Evolutionary conservation across 2,797 vertebrate genomes (phyloP).

Genomic region (Tokudaia muenninki): DNA sequence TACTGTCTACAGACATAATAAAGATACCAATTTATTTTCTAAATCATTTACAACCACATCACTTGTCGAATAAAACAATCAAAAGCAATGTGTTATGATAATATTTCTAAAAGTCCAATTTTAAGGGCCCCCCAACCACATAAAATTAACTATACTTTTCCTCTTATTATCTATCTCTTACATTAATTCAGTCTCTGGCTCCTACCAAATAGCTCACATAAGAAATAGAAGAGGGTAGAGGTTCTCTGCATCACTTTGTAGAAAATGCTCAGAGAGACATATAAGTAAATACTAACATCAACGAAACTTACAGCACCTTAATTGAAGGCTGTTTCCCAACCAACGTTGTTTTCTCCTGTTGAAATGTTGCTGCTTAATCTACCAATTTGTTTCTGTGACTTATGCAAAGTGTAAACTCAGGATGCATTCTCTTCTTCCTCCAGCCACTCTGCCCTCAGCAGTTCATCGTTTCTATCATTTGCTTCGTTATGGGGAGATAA

Average conservation of each 20-base stretch:
- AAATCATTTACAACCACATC: neutral
- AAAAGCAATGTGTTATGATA: neutral
- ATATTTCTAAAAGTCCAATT: neutral
- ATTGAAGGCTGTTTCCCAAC: conserved; percentile 51
- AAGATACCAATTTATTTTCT: neutral
- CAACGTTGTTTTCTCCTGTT: conserved; percentile 38
- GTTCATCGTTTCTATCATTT: conserved; percentile 50
- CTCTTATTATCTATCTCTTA: neutral
- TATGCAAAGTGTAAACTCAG: conserved; percentile 8
- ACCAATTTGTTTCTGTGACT: conserved; percentile 52
- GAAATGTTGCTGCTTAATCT: conserved; percentile 50
- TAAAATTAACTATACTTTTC: neutral
- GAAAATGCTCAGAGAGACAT: neutral
- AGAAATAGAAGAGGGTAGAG: neutral
- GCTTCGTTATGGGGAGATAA: conserved; percentile 32
- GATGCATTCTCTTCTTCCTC: conserved; percentile 5
- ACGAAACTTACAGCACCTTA: neutral
- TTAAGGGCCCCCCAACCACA: neutral
- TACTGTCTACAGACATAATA: neutral
- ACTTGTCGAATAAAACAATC: neutral
- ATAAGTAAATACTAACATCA: conserved; percentile 31
- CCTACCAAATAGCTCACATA: neutral
- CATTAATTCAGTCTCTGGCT: neutral
- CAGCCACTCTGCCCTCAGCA: conserved; percentile 24
- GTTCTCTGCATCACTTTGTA: neutral